Evolutionary conservation across 2,797 vertebrate genomes (phyloP).

Genomic region (Smutsia gigantea): DNA sequence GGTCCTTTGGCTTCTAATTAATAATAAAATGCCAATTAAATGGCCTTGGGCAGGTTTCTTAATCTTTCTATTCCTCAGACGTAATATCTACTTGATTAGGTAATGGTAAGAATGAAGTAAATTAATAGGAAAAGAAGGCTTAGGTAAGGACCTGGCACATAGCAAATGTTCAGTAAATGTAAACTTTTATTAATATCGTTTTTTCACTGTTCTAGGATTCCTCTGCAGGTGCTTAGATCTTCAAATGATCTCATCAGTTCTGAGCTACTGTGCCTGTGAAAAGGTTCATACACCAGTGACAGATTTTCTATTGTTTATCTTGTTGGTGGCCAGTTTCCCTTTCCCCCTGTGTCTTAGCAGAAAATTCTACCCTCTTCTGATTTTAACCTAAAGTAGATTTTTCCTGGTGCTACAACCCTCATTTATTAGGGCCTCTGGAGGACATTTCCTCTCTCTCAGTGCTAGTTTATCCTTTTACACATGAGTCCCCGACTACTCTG

Average conservation of each 20-base stretch:
- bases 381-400: slow-evolving; percentile 45
- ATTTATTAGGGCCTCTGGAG: not conserved
- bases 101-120: not conserved
- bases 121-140: not conserved
- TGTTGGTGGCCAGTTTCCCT: not conserved
- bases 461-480: not conserved
- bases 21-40: not conserved
- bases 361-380: slow-evolving; percentile 21
- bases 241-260: not conserved
- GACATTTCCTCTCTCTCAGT: not conserved
- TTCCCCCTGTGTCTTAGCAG: not conserved
- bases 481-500: not conserved
- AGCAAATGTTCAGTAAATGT: not conserved
- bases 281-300: not conserved
- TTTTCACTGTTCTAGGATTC: not conserved
- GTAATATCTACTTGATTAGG: not conserved
- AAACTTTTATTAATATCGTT: not conserved
- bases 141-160: not conserved
- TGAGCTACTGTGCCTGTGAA: not conserved
- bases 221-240: not conserved
- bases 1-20: not conserved
- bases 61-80: not conserved
- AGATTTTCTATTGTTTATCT: not conserved
- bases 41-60: not conserved
- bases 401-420: not conserved